phyloP scores from a whole-genome alignment of 2,797 vertebrate species.

The Mareca penelope region DNA sequence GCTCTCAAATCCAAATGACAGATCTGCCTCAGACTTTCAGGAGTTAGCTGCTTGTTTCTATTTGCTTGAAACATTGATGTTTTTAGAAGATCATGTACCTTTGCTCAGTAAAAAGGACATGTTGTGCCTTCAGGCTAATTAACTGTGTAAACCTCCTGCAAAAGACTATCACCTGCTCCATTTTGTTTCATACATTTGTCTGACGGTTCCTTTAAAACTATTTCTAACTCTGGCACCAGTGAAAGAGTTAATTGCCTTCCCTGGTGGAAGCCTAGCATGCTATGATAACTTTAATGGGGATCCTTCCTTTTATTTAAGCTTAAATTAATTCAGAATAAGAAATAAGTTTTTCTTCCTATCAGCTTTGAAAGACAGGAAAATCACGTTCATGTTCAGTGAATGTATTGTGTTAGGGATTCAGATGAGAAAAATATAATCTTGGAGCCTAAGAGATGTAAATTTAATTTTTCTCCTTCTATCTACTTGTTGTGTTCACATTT shows the following conservation, averaged over 20 bases:
- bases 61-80: not conserved
- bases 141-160: not conserved
- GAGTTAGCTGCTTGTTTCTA: constrained; percentile 3
- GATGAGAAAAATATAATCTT: not conserved
- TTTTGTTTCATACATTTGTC: not conserved
- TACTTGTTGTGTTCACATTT: not conserved
- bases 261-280: not conserved
- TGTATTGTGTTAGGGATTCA: not conserved
- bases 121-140: not conserved
- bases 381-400: not conserved
- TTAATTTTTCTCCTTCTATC: not conserved
- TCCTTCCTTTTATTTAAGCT: constrained; percentile 28
- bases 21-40: not conserved
- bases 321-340: constrained; percentile 46
- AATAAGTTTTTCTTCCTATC: constrained; percentile 1
- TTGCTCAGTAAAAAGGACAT: not conserved
- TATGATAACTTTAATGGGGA: constrained; percentile 16
- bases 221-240: not conserved
- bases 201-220: not conserved
- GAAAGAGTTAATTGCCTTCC: constrained; percentile 40
- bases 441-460: not conserved
- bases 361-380: constrained; percentile 42
- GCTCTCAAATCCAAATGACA: not conserved
- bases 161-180: not conserved
- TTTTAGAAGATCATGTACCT: not conserved